These are phyloP conservation scores for Drymonia ruficornis DNA, from an alignment of 2,888 invertebrate genomes.

Conservation along the genomic window DNA sequence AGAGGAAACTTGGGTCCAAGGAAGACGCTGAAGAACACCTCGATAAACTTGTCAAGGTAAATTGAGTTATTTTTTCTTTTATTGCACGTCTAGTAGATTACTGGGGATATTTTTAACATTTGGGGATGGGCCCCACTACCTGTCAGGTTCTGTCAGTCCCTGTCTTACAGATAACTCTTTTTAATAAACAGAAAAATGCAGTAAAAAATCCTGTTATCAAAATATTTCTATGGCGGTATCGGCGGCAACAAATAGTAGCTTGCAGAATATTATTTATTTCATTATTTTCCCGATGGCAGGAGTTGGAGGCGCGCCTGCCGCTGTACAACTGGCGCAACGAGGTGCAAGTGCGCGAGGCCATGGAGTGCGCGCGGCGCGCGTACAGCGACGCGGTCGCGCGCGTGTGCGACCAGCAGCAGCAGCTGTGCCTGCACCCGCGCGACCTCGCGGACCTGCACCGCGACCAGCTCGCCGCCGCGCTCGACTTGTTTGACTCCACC, in stretches of 20 bases:
- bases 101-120: no score
- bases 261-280: no score
- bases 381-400: constrained; percentile 2
- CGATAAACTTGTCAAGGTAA: constrained; percentile 9
- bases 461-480: constrained; percentile 9
- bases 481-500: constrained; percentile 15
- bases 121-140: no score
- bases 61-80: no score
- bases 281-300: no score
- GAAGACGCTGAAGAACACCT: constrained; percentile 65
- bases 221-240: no score
- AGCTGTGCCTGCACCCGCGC: constrained; percentile 30
- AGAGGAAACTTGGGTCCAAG: constrained; percentile 98
- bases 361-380: constrained; percentile 3
- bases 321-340: constrained; percentile 3
- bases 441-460: constrained; percentile 18
- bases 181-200: no score
- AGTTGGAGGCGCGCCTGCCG: not conserved
- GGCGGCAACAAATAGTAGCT: no score
- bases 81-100: no score
- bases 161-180: no score
- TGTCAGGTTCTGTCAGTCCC: no score
- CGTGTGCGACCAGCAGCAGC: constrained; percentile 22
- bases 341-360: not conserved
- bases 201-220: no score